Evolutionary conservation across 2,797 vertebrate species (phyloP), one percentile per base, ranked within the genome.

Genomic region (Glossophaga mutica): DNA sequence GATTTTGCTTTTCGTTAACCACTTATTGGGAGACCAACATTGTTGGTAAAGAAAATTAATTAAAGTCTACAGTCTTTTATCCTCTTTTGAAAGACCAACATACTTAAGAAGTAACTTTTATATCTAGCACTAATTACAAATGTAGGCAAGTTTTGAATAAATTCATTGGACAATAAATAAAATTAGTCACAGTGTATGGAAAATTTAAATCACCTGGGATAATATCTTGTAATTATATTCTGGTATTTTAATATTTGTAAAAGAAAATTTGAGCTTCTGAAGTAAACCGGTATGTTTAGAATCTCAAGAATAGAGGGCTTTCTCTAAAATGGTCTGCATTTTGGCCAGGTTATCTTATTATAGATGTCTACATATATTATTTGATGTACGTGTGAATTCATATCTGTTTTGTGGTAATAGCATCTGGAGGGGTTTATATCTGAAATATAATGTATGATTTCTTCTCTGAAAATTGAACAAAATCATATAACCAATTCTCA

Each of bases 151-250:
- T 95, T 95, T 10, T 55, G n/a, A 9, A 26, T 92, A 24, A 90
- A 73, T 39, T 90, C 29, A 65, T 42, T 83, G 79, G 55, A 46
- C 15, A 68, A 29, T 90, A 90, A 68, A 29, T 22, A 82, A 73
- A 21, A 32, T 92, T 90, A 92, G 46, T 90, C 24, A 67, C 24
- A 62, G 4, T 22, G 26, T 76, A 81, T 70, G 42, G 57, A 65
- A 96, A 91, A 95, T 78, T 68, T 89, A 81, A 95, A 65, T 88
- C 29, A 84, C 65, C 22, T 37, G 26, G 50, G 6, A 67, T 78
- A 87, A 94, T 84, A 77, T 50, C 29, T 92, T 73, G 42, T 5
- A 74, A 19, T 46, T 81, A 34, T 70, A 71, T 94, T 84, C 55
- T 57, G 57, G 26, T 88, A 88, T 87, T 93, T 85, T 81, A 89